Conservation (phyloP, 2,797 vertebrate genomes). For the Tokudaia muenninki region DNA sequence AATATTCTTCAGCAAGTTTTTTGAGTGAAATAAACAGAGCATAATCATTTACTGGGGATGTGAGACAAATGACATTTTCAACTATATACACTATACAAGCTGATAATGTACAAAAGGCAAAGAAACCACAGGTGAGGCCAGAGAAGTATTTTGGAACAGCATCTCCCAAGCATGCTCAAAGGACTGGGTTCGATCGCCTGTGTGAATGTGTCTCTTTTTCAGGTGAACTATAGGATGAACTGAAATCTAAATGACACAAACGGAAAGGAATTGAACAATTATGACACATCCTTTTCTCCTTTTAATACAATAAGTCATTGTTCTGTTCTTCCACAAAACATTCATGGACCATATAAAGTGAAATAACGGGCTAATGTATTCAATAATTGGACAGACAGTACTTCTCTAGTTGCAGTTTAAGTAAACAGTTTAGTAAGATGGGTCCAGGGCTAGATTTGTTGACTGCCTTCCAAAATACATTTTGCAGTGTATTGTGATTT, state of each 20-base stretch:
- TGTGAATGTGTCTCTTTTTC: not conserved
- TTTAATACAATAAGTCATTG: not conserved
- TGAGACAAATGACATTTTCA: slow-evolving; percentile 35
- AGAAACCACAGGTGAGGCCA: not conserved
- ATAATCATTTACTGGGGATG: not conserved
- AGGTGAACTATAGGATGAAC: slow-evolving; percentile 18
- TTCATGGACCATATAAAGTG: not conserved
- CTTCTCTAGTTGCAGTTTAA: not conserved
- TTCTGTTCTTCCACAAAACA: slow-evolving; percentile 48
- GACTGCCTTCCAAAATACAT: not conserved
- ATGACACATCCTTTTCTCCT: not conserved
- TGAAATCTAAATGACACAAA: not conserved
- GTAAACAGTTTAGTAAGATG: slow-evolving; percentile 14
- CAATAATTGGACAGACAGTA: slow-evolving; percentile 26
- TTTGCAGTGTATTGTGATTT: not conserved
- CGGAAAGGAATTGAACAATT: not conserved
- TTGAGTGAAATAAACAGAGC: slow-evolving; percentile 50
- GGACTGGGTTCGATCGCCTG: not conserved
- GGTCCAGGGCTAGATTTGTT: not conserved
- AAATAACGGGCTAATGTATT: not conserved
- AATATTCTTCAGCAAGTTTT: slow-evolving; percentile 57
- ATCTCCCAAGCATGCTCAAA: not conserved
- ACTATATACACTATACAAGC: not conserved
- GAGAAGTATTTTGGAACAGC: not conserved
- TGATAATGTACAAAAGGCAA: slow-evolving; percentile 37